A percentile compares a stretch with the other conserved stretches of the same genome.
These are phyloP conservation scores for Aleiodes sp. DNA, from an alignment of 1,140 invertebrate genomes.

Conservation along the genomic window DNA sequence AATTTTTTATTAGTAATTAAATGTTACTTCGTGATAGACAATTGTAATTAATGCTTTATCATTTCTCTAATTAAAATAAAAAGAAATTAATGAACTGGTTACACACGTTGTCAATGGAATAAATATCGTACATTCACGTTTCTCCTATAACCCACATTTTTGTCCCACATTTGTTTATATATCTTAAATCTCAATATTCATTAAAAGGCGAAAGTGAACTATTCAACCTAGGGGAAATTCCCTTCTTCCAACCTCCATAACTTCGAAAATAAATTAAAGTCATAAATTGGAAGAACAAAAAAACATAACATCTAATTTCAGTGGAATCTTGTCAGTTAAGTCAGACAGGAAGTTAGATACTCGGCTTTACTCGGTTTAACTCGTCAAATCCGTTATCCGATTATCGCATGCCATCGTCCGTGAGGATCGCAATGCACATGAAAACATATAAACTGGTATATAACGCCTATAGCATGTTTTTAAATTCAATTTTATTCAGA, in stretches of 20 bases:
- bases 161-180: conserved; percentile 22
- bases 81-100: too few relatives aligned
- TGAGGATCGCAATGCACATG: not conserved
- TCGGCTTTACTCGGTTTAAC: conserved; percentile 17
- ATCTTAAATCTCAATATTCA: not conserved
- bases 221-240: not conserved
- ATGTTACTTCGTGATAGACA: too few relatives aligned
- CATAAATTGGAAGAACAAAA: too few relatives aligned
- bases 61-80: too few relatives aligned
- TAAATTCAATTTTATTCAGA: too few relatives aligned
- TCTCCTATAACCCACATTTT: conserved; percentile 28
- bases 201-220: not conserved
- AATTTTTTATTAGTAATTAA: too few relatives aligned
- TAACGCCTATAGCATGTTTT: not conserved
- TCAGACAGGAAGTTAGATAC: conserved; percentile 5
- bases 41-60: too few relatives aligned
- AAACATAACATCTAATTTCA: not conserved
- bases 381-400: conserved; percentile 30
- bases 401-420: conserved; percentile 29
- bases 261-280: too few relatives aligned
- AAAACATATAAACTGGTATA: not conserved
- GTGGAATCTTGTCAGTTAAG: conserved; percentile 7
- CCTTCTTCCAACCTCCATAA: not conserved
- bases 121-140: not conserved
- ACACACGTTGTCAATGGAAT: not conserved